Percentiles rank a stretch among this genome's conserved stretches.
phyloP scores from a whole-genome alignment of 1,140 invertebrate species.

The Riptortus pedestris region DNA sequence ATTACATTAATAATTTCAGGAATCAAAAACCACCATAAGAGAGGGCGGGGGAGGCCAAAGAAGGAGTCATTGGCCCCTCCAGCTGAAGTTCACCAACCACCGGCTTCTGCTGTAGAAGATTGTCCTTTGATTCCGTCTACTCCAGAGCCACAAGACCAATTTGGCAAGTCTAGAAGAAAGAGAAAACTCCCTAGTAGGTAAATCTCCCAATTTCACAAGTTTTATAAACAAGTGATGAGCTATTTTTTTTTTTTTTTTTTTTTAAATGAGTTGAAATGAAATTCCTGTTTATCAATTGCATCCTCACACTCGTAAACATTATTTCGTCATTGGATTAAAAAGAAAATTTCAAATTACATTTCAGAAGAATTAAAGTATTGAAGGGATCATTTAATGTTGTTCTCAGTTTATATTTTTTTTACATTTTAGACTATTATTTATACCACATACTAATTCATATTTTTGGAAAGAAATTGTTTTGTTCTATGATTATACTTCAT shows the following conservation, averaged over 20 bases:
- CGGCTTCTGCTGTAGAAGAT: not conserved
- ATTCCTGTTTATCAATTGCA: not conserved
- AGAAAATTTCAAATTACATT: too few relatives aligned
- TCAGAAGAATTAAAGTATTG: too few relatives aligned
- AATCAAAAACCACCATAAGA: not conserved
- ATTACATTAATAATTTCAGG: not conserved
- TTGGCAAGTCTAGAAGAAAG: slow-evolving; percentile 1
- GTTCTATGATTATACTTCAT: too few relatives aligned
- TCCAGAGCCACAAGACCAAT: not conserved
- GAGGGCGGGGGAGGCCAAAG: not conserved
- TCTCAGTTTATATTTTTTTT: too few relatives aligned
- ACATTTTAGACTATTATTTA: too few relatives aligned
- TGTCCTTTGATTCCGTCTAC: not conserved
- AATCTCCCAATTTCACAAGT: not conserved
- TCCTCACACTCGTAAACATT: not conserved
- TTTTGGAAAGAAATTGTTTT: too few relatives aligned
- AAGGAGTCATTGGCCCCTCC: not conserved
- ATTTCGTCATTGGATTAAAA: too few relatives aligned
- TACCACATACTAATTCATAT: too few relatives aligned
- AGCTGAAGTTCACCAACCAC: not conserved
- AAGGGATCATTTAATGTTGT: too few relatives aligned
- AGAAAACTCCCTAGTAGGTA: slow-evolving; percentile 8
- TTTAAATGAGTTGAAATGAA: not conserved
- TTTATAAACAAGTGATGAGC: not conserved
- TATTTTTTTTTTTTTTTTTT: not conserved